Evolutionary conservation across 2,113 vertebrate species (phyloP).

Genomic region (Mustela lutreola): DNA sequence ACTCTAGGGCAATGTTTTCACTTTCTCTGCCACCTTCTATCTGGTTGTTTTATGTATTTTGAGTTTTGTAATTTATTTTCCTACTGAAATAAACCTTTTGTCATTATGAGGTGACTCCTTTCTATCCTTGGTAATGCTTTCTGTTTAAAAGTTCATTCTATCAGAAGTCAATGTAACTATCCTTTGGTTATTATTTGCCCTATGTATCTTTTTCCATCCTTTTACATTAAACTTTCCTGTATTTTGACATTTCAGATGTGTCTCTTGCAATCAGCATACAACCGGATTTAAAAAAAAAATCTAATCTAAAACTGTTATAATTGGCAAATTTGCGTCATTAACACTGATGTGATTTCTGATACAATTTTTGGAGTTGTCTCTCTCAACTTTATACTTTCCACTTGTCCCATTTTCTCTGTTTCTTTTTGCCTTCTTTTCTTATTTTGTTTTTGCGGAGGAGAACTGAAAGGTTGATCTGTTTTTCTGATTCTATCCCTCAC

Average conservation of each 20-base stretch:
- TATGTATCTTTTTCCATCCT: background rate
- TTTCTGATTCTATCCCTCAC: background rate
- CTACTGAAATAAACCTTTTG: background rate
- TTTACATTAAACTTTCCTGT: background rate
- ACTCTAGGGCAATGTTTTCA: background rate
- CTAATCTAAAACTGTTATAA: background rate
- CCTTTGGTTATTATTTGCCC: background rate
- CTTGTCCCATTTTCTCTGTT: background rate
- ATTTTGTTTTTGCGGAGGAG: background rate
- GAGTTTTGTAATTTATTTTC: background rate
- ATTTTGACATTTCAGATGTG: background rate
- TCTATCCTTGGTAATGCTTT: conserved; percentile 4
- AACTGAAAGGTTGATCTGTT: background rate
- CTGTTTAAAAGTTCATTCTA: background rate
- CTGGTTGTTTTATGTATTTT: conserved; percentile 23
- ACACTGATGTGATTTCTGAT: background rate
- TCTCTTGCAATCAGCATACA: background rate
- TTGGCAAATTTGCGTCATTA: background rate
- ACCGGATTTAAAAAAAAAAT: background rate
- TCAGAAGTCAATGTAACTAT: background rate
- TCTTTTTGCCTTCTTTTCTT: conserved; percentile 7
- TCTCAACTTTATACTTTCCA: background rate
- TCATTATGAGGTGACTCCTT: background rate
- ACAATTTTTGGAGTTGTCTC: background rate
- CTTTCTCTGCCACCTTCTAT: conserved; percentile 15